Evolutionary conservation across 2,888 invertebrate species (phyloP).

Genomic region (Lissocephala sabroskyi): DNA sequence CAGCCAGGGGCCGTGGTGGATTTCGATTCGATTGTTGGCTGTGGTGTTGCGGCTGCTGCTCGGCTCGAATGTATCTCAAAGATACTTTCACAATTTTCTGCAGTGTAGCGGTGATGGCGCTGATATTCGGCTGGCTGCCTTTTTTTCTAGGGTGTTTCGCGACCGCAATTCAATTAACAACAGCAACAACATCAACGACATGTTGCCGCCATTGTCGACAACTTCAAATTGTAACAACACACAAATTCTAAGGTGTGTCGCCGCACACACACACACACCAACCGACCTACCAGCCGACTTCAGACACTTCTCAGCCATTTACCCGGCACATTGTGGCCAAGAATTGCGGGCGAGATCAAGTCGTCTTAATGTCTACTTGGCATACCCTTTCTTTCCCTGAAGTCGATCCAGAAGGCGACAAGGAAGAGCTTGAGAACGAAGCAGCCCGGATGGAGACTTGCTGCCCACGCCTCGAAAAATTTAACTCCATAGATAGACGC

Average conservation of each 20-base stretch:
- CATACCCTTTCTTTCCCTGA: too few species aligned
- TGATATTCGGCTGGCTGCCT: slow-evolving; percentile 22
- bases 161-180: slow-evolving; percentile 15
- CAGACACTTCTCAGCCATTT: slow-evolving; percentile 43
- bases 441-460: too few species aligned
- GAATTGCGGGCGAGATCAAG: too few species aligned
- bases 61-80: slow-evolving; percentile 34
- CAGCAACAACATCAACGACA: slow-evolving; percentile 15
- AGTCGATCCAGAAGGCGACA: too few species aligned
- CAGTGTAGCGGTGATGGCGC: slow-evolving; percentile 27
- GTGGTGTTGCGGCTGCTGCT: too few species aligned
- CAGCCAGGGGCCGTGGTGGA: too few species aligned
- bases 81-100: slow-evolving; percentile 61
- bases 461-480: too few species aligned
- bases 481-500: too few species aligned
- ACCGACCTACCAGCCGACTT: too few species aligned
- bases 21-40: too few species aligned
- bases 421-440: too few species aligned
- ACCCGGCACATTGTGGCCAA: slow-evolving; percentile 63
- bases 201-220: slow-evolving; percentile 54
- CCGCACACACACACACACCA: slow-evolving; percentile 23
- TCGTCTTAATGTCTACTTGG: too few species aligned
- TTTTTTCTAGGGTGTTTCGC: slow-evolving; percentile 15
- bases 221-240: slow-evolving; percentile 63
- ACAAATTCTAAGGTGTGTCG: slow-evolving; percentile 61